Base-by-base conservation (phyloP, 2,888 invertebrate species). In the Thereva nobilitata region DNA sequence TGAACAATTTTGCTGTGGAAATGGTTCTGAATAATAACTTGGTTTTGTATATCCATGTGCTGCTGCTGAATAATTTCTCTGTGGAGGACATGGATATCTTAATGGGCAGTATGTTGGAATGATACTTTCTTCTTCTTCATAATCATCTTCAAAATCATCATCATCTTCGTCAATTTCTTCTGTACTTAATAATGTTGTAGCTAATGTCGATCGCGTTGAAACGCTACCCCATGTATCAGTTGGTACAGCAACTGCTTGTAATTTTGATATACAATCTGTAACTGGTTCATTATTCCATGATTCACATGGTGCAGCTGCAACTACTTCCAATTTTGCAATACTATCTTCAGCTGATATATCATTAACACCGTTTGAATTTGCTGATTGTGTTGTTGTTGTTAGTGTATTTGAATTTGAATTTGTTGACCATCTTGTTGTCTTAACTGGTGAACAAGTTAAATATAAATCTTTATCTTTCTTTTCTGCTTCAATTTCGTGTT, bases 181-280 rank as follows among this genome's bases (percentile, higher is more conserved):
- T 6, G 78, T 75, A 66, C 77, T 80, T 3, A 81, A 74, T 47
- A 81, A 72, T 3, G 81, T 80, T 5, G 81, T 81, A 40, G 81
- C 81, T 38, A 81, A 72, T 34, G 80, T 78, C 2, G 80, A 80
- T 40, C 42, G 52, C 3, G 80, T 79, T 40, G 80, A 77, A 70
- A 79, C 78, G 70, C 80, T 78, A 67, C 80, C 79, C 84, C 85
- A 83, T 54, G 84, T 83, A 80, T 86, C 85, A 56, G 84, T 85
- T 75, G 86, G 87, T 80, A 88, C 87, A 72, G 88, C 87, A 76
- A 88, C 88, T 73, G 88, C 88, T 82, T 88, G 87, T 80, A 88
- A 82, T 80, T 86, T 86, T 77, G 88, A 86, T 80, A 86, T 85
- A 75, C 85, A 85, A 75, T 85, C 85, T 41, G 80, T 80, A 12